phyloP scores from a whole-genome alignment of 2,888 invertebrate species.

The Cantharis nigra region DNA sequence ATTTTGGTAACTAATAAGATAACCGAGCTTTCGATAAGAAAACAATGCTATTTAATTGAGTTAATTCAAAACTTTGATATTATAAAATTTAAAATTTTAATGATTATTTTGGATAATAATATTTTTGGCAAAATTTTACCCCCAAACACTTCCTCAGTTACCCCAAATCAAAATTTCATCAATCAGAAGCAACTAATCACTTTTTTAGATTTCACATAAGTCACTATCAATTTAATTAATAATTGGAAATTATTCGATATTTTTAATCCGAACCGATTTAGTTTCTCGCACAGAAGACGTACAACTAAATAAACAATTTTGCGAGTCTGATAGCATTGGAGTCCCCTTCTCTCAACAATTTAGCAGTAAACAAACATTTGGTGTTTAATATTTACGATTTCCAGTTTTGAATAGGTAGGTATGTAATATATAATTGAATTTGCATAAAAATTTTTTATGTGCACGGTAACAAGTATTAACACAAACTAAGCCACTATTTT shows the following conservation, averaged over 20 bases:
- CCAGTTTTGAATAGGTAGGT: not conserved
- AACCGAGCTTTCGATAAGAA: not conserved
- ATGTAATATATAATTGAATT: not conserved
- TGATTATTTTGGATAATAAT: not conserved
- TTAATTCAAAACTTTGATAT: not conserved
- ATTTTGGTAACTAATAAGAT: not conserved
- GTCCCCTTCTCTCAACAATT: conserved; percentile 25
- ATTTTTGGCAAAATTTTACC: not conserved
- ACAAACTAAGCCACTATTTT: not conserved
- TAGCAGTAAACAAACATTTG: conserved; percentile 18
- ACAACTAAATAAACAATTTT: conserved; percentile 24
- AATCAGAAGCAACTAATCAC: not conserved
- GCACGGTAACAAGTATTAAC: not conserved
- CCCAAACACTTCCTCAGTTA: not conserved
- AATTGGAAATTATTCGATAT: not conserved
- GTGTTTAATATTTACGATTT: conserved; percentile 3
- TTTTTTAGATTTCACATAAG: not conserved
- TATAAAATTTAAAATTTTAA: not conserved
- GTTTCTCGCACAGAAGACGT: conserved; percentile 5
- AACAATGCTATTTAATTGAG: not conserved
- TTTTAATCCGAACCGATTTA: not conserved
- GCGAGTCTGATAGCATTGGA: conserved; percentile 3
- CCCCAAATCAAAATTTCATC: not conserved
- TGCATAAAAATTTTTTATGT: not conserved
- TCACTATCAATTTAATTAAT: not conserved